A percentile compares a stretch with the other conserved stretches of the same genome.
phyloP scores from a whole-genome alignment of 2,113 vertebrate species.

The Poecile atricapillus region DNA sequence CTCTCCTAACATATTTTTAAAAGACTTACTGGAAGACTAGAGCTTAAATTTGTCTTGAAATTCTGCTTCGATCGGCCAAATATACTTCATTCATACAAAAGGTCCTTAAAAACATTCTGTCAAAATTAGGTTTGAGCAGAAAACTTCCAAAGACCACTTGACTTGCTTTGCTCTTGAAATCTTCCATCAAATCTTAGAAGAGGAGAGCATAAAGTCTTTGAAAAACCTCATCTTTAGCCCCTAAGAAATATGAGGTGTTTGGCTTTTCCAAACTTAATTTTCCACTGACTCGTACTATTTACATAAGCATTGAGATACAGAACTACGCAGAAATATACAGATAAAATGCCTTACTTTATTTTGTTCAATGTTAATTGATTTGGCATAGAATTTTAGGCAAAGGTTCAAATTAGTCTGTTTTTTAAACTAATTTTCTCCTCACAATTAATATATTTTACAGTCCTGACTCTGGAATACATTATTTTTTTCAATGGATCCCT shows the following conservation, averaged over 20 bases:
- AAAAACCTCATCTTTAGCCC: background rate
- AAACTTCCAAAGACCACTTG: background rate
- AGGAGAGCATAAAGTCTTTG: background rate
- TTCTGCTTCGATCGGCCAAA: background rate
- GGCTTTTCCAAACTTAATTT: background rate
- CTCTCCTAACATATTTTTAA: background rate
- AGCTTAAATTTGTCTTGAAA: background rate
- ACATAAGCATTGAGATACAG: background rate
- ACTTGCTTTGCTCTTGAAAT: background rate
- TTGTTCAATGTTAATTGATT: background rate
- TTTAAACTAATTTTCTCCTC: background rate
- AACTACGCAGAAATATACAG: background rate
- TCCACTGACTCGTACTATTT: background rate
- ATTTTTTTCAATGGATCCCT: background rate
- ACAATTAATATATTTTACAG: background rate
- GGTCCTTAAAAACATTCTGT: background rate
- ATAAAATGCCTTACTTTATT: background rate
- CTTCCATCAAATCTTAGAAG: background rate
- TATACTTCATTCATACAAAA: background rate
- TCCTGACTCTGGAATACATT: background rate
- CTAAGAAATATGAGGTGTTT: background rate
- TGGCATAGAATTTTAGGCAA: background rate
- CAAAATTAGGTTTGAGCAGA: background rate
- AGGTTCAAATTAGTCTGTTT: background rate
- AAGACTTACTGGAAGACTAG: background rate